Evolutionary conservation across 2,888 invertebrate species (phyloP).

Genomic region (Xestia ashworthii): DNA sequence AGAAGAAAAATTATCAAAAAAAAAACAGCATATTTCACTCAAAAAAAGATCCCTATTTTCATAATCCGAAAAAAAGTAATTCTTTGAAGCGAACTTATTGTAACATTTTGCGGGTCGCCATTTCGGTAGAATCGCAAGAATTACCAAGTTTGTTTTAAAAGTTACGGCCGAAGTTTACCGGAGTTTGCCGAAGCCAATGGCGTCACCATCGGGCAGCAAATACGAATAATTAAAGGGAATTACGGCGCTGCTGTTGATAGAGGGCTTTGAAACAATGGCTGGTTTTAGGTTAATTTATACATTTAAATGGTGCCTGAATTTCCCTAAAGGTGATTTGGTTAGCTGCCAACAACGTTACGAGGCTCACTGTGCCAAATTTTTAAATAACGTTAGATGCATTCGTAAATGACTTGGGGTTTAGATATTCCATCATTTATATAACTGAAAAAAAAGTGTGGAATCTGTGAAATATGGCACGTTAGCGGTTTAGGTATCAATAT

Average conservation of each 20-base stretch:
- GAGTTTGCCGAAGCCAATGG: constrained; percentile 26
- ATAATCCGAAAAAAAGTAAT: constrained; percentile 58
- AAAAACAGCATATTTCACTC: constrained; percentile 44
- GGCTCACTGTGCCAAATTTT: not conserved
- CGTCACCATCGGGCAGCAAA: constrained; percentile 55
- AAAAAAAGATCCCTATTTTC: constrained; percentile 40
- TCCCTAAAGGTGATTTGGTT: not conserved
- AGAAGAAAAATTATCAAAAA: constrained; percentile 42
- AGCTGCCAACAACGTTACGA: not conserved
- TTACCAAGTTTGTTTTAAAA: constrained; percentile 61
- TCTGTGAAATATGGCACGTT: too few species aligned
- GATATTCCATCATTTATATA: not conserved
- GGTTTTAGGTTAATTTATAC: constrained; percentile 29
- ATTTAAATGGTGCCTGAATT: constrained; percentile 1
- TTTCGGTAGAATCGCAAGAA: constrained; percentile 48
- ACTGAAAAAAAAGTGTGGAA: too few species aligned
- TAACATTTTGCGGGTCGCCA: constrained; percentile 45
- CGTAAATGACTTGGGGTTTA: not conserved
- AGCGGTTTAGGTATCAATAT: too few species aligned
- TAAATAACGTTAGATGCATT: not conserved
- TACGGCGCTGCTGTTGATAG: constrained; percentile 20
- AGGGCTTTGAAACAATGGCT: constrained; percentile 18
- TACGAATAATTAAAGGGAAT: constrained; percentile 63
- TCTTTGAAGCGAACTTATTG: constrained; percentile 53
- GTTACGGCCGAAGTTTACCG: constrained; percentile 47